Base-by-base conservation (phyloP, 37 sponge, comb jelly and placozoan genomes). In the Ephydatia muelleri region DNA sequence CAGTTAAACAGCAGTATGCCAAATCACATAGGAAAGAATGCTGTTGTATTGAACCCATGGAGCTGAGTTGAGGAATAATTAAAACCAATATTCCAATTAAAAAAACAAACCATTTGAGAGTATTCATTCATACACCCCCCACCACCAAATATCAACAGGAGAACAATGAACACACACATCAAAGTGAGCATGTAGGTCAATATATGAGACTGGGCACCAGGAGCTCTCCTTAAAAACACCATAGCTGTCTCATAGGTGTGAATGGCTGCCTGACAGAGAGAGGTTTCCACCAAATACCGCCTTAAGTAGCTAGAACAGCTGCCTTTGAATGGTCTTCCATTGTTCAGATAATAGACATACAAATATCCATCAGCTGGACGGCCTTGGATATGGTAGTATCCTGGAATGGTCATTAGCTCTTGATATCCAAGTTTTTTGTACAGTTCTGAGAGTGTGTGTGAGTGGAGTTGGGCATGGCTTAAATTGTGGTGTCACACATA, bases 361-460 rank as follows among this genome's bases (percentile, higher is more conserved):
- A 79, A 27, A 25, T 65, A 57, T 27, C 72, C 87, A 86, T 86
- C 87, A 39, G 76, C 65, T 14, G 38, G 38, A 68, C 77, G 38
- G 19, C 29, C 36, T 22, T 37, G 65, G 29, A 84, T 77, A 26
- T 4, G 21, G 39, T 84, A 84, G 30, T 86, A 79, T 35, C 43
- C 40, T 25, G 72, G 82, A 19, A 71, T 68, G 43, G 23, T 28
- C 28, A 49, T 28, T 11, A 40, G 12, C 35, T 64, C 25, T 13
- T 27, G 70, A 86, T 67, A 78, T 34, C 37, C 49, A 78, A 69
- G 43, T 27, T 68, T 32, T 27, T 38, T 38, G 47, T 73, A 73
- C 22, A 65, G 33, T 31, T 68, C 65, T 86, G 84, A 48, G 75
- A 9, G 84, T 68, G 85, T 38, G 70, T 19, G 57, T 76, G 72